Conservation (phyloP, 2,113 vertebrate species). For the Capricornis sumatraensis region DNA sequence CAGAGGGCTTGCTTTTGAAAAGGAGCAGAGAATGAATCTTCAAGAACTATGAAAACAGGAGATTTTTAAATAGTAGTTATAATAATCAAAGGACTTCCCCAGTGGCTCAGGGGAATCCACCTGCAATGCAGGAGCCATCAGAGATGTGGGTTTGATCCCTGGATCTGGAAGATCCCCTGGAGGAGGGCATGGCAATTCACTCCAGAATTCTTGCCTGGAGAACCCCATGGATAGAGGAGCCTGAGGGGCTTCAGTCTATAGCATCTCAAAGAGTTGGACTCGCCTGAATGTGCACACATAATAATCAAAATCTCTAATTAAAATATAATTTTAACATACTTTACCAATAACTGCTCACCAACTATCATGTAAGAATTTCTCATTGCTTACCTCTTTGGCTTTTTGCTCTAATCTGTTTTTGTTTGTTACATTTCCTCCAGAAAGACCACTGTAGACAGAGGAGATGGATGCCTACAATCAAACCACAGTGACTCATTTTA, state of each 20-base stretch:
- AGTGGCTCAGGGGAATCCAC: not conserved
- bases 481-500: not conserved
- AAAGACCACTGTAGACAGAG: not conserved
- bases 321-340: no score
- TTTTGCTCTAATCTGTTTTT: not conserved
- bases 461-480: not conserved
- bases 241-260: not conserved
- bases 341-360: not conserved
- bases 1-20: not conserved
- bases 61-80: not conserved
- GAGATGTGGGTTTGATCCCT: not conserved
- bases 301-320: not conserved
- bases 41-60: not conserved
- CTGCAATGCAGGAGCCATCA: not conserved
- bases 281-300: not conserved
- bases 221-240: not conserved
- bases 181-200: not conserved
- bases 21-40: not conserved
- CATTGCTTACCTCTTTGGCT: not conserved
- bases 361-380: not conserved
- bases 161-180: not conserved
- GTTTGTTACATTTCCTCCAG: not conserved
- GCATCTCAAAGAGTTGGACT: not conserved
- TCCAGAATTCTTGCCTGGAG: not conserved
- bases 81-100: not conserved